These are phyloP conservation scores for Ethmia dodecea DNA, from an alignment of 2,888 invertebrate genomes.

Conservation along the genomic window DNA sequence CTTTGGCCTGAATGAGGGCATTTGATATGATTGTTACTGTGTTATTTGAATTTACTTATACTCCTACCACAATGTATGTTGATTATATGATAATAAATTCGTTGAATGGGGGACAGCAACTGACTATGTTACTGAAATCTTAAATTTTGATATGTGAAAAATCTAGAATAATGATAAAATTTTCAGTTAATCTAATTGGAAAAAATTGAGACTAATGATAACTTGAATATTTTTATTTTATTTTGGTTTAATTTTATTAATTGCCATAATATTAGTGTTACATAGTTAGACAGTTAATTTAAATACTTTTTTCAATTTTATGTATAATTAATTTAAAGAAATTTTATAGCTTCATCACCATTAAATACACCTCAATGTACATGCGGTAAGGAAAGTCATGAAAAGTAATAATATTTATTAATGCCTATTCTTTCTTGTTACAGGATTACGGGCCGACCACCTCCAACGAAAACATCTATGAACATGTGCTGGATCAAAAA, in stretches of 20 bases:
- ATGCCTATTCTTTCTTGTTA: no score
- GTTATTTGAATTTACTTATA: constrained; percentile 20
- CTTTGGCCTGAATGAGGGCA: constrained; percentile 28
- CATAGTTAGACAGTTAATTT: no score
- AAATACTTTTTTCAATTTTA: background rate
- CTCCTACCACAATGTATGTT: constrained; percentile 25
- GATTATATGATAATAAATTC: constrained; percentile 39
- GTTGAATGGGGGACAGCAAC: constrained; percentile 21
- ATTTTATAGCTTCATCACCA: no score
- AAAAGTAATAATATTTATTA: no score
- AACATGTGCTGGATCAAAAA: constrained; percentile 67
- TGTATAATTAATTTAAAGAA: background rate
- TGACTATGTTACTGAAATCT: constrained; percentile 15
- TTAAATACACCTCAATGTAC: no score
- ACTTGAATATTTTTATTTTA: background rate
- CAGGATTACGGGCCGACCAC: constrained; percentile 76
- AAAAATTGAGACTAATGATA: no score
- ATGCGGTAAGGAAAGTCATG: no score
- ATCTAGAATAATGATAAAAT: no score
- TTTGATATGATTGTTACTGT: constrained; percentile 32
- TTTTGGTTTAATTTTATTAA: background rate
- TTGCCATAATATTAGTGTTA: background rate
- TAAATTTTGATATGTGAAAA: background rate
- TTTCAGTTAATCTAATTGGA: no score
- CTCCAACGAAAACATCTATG: constrained; percentile 71